Percentiles rank a stretch among this genome's conserved stretches.
phyloP scores from a whole-genome alignment of 2,797 vertebrate species.

The Champsocephalus gunnari region DNA sequence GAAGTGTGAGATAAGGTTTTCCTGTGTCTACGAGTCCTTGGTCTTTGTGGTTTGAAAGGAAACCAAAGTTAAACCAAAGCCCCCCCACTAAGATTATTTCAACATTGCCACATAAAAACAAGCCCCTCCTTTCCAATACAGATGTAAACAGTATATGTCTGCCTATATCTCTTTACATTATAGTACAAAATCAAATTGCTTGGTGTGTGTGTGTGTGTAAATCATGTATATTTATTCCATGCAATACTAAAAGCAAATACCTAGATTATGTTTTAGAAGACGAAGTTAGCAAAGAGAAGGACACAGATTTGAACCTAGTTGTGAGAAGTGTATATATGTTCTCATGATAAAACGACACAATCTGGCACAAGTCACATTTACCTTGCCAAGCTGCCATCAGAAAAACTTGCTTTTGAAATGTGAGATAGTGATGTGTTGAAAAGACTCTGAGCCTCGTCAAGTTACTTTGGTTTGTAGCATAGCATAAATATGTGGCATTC shows the following conservation, averaged over 20 bases:
- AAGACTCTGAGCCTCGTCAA: no score
- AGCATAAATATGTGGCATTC: no score
- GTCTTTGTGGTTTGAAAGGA: constrained; percentile 69
- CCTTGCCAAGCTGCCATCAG: constrained; percentile 40
- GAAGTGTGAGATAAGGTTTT: constrained; percentile 31
- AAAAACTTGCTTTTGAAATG: constrained; percentile 27
- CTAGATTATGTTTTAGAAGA: neutral
- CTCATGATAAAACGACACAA: constrained; percentile 3
- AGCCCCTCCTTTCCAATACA: constrained; percentile 26
- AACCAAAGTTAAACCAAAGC: constrained; percentile 59
- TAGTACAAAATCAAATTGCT: neutral
- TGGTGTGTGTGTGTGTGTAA: neutral
- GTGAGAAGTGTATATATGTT: neutral
- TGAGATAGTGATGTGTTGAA: neutral
- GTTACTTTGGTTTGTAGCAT: no score
- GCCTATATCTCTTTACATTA: neutral
- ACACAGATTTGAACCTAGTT: constrained; percentile 13
- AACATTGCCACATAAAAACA: constrained; percentile 59
- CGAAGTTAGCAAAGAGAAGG: neutral
- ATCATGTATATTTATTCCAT: neutral
- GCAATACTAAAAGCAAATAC: neutral
- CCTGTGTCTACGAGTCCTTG: constrained; percentile 20
- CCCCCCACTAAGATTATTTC: constrained; percentile 33
- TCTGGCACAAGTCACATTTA: constrained; percentile 34
- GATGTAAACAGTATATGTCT: neutral